Base-by-base conservation (phyloP, 2,797 vertebrate species). In the Pseudopleuronectes americanus region DNA sequence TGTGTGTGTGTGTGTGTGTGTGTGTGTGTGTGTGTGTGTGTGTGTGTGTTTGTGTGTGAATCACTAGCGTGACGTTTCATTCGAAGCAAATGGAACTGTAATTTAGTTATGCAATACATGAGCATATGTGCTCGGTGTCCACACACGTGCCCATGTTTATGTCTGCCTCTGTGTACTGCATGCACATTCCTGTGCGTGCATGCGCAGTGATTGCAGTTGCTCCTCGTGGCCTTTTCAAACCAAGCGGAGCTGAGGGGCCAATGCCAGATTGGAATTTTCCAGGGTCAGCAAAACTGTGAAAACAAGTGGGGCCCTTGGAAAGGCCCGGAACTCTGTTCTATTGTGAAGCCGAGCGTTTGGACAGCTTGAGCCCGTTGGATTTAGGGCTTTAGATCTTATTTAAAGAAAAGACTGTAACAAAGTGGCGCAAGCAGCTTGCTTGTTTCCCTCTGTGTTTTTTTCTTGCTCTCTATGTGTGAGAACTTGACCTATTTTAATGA, bases 221-320 rank as follows among this genome's bases (percentile, higher is more conserved):
- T 74, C 74, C 83, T 81, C 85, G 57, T 84, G 85, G 76, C 63
- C 79, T 76, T 79, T 90, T 87, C 72, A 78, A 78, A 78, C 47
- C 69, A 43, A 81, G 83, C 69, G 3, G 74, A 84, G 84, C 83
- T 72, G 74, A 81, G 84, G 79, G 68, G 77, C 69, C 66, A 58
- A 51, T 89, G 92, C 89, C 93, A 92, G 89, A 90, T 91, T 90
- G 91, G 84, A 81, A 84, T 93, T 92, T 91, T 93, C 89, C 87
- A 90, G 80, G 80, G 83, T 92, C 90, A 94, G 92, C 91, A 92
- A 88, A 92, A 92, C 83, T 85, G 87, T 83, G 83, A 92, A 92
- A 92, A 93, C 89, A 92, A 89, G 71, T 21, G 70, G 83, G 88
- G 83, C 81, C 83, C 47, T 14, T 86, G 78, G 85, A 93, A 92